Conservation (phyloP, 53 echinoderm and acorn worm genomes). For the Hippasteria phrygiana region DNA sequence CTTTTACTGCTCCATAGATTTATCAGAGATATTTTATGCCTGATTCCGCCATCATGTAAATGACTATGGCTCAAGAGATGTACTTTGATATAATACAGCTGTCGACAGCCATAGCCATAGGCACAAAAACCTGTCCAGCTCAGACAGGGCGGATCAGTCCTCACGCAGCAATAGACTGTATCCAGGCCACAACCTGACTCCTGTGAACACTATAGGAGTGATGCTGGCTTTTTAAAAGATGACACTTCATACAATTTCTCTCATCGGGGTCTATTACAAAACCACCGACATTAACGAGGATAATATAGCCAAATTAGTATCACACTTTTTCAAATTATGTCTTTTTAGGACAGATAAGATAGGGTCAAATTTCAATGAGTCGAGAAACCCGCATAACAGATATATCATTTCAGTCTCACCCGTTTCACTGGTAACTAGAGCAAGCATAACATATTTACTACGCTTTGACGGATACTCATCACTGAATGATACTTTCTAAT, state of each 20-base stretch:
- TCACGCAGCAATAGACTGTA: background rate
- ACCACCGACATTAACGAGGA: too few relatives aligned
- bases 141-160: background rate
- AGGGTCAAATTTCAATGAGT: background rate
- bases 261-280: background rate
- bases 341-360: background rate
- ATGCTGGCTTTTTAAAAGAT: background rate
- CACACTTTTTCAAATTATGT: background rate
- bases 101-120: background rate
- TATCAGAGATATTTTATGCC: too few relatives aligned
- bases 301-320: background rate
- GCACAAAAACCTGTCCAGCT: background rate
- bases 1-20: too few relatives aligned
- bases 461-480: background rate
- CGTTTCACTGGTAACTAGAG: background rate
- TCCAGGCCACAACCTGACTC: conserved; percentile 9
- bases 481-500: too few relatives aligned
- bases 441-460: background rate
- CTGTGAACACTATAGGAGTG: background rate
- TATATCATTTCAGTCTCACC: background rate
- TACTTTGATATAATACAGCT: background rate
- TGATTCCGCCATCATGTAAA: too few relatives aligned
- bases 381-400: background rate
- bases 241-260: background rate
- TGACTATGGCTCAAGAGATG: too few relatives aligned